Base-by-base conservation (phyloP, 35 echinoderm and acorn worm genomes). In the Amphiura filiformis region DNA sequence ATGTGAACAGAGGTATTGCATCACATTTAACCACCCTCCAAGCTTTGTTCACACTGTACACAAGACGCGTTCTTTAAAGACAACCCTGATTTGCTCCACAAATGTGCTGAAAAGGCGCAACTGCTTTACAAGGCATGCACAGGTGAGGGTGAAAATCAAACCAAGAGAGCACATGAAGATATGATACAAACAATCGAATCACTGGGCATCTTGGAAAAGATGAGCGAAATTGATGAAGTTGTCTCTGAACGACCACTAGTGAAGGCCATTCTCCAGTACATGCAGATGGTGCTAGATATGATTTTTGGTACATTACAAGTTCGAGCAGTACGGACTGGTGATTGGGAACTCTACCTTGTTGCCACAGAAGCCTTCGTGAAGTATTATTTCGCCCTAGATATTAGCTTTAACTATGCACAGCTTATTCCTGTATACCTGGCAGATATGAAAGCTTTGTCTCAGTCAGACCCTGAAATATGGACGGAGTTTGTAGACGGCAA, bases 381-480 rank as follows among this genome's bases (percentile, higher is more conserved):
- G 84, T 86, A 86, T 36, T 86, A 76, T 57, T 86, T 86, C 76
- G 84, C 84, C 0, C 61, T 76, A 36, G 84, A 86, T 20, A n/a
- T n/a, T n/a, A 32, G 56, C 34, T 31, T 86, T 14, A 86, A 86
- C 23, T 86, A 86, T 86, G 84, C 84, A 0, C 49, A 57, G 3
- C 31, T 86, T n/a, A 70, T 86, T 12, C 84, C 84, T 13, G 32
- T 86, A 17, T 86, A 75, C 61, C 64, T 86, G 56, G 47, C 84
- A 70, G 84, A 75, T n/a, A 86, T 86, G 64, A 76, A 34, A 70
- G 4, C 84, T 36, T 38, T 86, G 14, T 5, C 34, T 28, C 9
- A n/a, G 76, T 44, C 85, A 5, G 61, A 77, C 32, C 2, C 37
- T 11, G 37, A 65, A 20, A 37, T 37, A 2, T 37, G 31, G n/a